Evolutionary conservation across 2,888 invertebrate genomes (phyloP), one percentile per base, ranked within the genome.

Genomic region (Cheilosia impressa): DNA sequence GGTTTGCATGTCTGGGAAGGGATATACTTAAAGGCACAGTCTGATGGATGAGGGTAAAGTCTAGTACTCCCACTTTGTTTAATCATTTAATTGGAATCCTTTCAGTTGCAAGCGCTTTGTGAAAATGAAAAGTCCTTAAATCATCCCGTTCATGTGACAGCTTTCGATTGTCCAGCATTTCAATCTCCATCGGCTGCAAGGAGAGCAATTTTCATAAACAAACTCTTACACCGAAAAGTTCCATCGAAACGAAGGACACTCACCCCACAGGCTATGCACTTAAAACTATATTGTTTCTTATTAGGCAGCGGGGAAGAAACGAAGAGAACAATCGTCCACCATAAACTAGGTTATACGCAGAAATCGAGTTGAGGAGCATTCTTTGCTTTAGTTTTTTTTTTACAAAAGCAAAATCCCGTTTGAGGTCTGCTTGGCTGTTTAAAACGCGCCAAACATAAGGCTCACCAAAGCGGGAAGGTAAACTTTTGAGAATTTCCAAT

Each of bases 401-500:
- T 45, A 15, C 4, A 27, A 43, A 43, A 43, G 22, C 6, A 34
- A 58, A 45, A n/a, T 34, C 47, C 15, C 17, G 17, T 62, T 63
- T 63, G 63, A 47, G 47, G 63, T 47, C 50, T 34, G 15, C 9
- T 65, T 38, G 65, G 10, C 65, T 65, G 50, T 38, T 52, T 65
- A 38, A 22, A 45, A 52, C 13, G 43, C 38, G 27, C 43, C 66
- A 68, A 68, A 68, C 43, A 68, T 27, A 55, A 19, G 31, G 52
- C 65, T 31, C 63, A 52, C 52, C 52, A 65, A 65, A 38, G 65
- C 65, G 43, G 41, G 19, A 52, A 75, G 52, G 66, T 76, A 60
- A 52, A 76, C 75, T 65, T 68, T 65, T 19, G 47, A 19, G 66
- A 66, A 76, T 76, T 76, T 27, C 52, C 50, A 76, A 60, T 76